Base-by-base conservation (phyloP, 2,888 invertebrate genomes). In the Lydus trimaculatus region DNA sequence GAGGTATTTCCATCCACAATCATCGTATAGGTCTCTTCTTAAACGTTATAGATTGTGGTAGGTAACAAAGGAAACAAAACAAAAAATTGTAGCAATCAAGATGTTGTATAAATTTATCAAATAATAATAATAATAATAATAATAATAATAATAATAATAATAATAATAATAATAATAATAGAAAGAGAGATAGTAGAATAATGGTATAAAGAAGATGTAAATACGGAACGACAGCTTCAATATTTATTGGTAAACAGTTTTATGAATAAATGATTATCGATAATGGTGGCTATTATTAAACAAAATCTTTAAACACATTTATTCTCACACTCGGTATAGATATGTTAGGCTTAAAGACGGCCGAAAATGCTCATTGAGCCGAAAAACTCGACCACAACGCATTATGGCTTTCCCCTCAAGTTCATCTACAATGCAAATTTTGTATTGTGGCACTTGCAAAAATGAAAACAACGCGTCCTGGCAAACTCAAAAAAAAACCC, bases 201-300 rank as follows among this genome's bases (percentile, higher is more conserved):
- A n/a, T n/a, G n/a, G n/a, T n/a, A n/a, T n/a, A 15, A 36, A 36
- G 36, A 36, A 17, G 6, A 17, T n/a, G n/a, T n/a, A 17, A 43
- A 43, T 17, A 5, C 1, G 33, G 4, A 7, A 5, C 33, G 33
- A 33, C 5, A 6, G 33, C 33, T 33, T 11, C 33, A 43, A n/a
- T 43, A 43, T 43, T 48, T 48, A 48, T 48, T 48, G 48, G 48
- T 20, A 20, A 48, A 48, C 48, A 48, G 48, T 28, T 31, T 48
- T 20, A 48, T 48, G n/a, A 20, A 48, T 48, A 48, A 48, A 48
- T 48, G 48, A 20, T 48, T 48, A 48, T 48, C 48, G 48, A 48
- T 43, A 43, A 43, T 43, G 17, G 39, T 43, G 39, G 39, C 39
- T n/a, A 43, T 8, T 43, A 17, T 17, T 43, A 43, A 17, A 43